Percentiles rank a stretch among this genome's conserved stretches.
Conservation (phyloP, 2,888 invertebrate species). For the Sminthurinus aureus region DNA sequence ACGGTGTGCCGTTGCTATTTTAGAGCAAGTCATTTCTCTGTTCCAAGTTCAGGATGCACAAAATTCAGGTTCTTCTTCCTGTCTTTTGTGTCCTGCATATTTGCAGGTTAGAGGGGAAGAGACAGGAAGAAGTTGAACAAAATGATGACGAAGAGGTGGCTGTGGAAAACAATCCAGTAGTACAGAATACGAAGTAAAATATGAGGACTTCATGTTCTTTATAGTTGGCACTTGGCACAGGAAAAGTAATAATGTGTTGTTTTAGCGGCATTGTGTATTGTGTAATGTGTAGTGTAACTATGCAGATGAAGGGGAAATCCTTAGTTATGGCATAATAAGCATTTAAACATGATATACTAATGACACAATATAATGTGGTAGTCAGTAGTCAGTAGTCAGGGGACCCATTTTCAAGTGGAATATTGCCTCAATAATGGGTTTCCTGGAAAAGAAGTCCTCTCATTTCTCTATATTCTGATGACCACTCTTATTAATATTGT, state of each 20-base stretch:
- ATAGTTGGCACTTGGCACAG: background rate
- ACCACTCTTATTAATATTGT: slow-evolving; percentile 13
- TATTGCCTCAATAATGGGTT: slow-evolving; percentile 32
- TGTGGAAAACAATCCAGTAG: no score
- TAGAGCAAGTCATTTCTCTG: no score
- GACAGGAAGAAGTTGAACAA: no score
- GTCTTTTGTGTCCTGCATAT: no score
- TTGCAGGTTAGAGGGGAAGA: no score
- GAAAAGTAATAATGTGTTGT: slow-evolving; percentile 27
- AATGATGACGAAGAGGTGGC: no score
- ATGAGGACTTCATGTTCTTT: no score
- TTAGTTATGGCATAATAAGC: slow-evolving; percentile 37
- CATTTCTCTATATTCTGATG: background rate
- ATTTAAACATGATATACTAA: slow-evolving; percentile 38
- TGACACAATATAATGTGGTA: background rate
- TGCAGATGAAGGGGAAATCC: slow-evolving; percentile 37
- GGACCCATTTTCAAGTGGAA: slow-evolving; percentile 35
- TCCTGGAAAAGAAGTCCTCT: slow-evolving; percentile 21
- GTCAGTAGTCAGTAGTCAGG: slow-evolving; percentile 27
- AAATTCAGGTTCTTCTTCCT: no score
- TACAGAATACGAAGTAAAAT: no score
- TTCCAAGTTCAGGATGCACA: no score
- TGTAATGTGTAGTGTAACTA: background rate
- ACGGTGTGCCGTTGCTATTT: no score
- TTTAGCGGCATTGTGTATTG: no score